These are phyloP conservation scores for Lochmaea crataegi DNA, from an alignment of 2,888 invertebrate species.

Conservation along the genomic window DNA sequence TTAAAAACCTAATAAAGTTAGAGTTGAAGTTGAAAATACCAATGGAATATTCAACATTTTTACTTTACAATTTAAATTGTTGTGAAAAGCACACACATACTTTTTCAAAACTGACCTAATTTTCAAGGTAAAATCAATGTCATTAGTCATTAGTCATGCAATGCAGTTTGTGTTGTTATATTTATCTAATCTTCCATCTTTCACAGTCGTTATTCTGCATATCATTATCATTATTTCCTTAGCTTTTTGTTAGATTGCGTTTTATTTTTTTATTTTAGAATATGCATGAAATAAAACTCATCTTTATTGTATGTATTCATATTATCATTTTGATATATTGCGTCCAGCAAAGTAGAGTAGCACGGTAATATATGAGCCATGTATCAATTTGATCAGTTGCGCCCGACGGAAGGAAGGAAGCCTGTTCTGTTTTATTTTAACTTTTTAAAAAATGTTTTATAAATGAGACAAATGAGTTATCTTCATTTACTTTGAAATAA, in stretches of 20 bases:
- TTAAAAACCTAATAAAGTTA: no score
- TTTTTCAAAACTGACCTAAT: conserved; percentile 23
- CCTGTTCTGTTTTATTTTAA: no score
- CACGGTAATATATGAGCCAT: no score
- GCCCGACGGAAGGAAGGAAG: no score
- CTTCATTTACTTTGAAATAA: no score
- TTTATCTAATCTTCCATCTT: conserved; percentile 27
- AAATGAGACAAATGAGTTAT: no score
- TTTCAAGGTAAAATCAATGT: conserved; percentile 27
- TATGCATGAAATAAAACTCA: not conserved
- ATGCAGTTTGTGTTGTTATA: conserved; percentile 23
- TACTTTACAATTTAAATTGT: not conserved
- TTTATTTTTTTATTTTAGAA: not conserved
- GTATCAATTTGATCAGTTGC: no score
- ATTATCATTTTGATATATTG: no score
- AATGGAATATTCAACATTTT: not conserved
- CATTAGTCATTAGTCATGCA: conserved; percentile 32
- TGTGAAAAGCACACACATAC: conserved; percentile 9
- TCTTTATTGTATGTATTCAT: not conserved
- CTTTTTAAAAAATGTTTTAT: no score
- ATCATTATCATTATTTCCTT: conserved; percentile 19
- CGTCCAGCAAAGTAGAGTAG: no score
- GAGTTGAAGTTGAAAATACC: no score
- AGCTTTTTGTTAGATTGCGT: not conserved
- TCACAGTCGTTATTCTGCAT: conserved; percentile 9